Conservation (phyloP, 2,113 vertebrate genomes). For the Jaculus jaculus region DNA sequence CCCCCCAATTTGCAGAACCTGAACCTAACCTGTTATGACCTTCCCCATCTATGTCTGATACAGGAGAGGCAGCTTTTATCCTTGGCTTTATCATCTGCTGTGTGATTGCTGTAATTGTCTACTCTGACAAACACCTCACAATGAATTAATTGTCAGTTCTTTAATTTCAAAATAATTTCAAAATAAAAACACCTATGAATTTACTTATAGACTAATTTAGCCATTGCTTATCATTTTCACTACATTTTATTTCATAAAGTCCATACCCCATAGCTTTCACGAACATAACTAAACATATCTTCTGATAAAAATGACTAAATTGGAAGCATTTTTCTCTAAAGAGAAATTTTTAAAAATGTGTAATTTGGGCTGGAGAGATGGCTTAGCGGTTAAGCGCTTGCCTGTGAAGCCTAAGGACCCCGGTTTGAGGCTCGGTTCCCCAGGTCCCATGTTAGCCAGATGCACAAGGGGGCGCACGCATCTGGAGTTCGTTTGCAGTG, state of each 20-base stretch:
- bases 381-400: too few relatives aligned
- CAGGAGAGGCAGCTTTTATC: rapidly evolving
- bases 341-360: neutral
- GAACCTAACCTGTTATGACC: neutral
- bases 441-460: too few relatives aligned
- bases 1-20: neutral
- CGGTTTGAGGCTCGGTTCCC: too few relatives aligned
- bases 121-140: neutral
- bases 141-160: neutral
- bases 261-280: neutral
- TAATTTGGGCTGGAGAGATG: too few relatives aligned
- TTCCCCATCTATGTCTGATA: neutral
- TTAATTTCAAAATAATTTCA: neutral
- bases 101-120: neutral
- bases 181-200: neutral
- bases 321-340: neutral
- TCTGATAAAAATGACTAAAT: neutral
- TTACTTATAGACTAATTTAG: neutral
- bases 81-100: neutral
- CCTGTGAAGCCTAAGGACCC: too few relatives aligned
- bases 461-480: too few relatives aligned
- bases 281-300: neutral
- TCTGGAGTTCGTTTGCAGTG: too few relatives aligned
- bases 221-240: neutral
- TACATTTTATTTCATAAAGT: neutral